Evolutionary conservation across 2,888 invertebrate genomes (phyloP), one percentile per base, ranked within the genome.

Genomic region (Augochlorella aurata): DNA sequence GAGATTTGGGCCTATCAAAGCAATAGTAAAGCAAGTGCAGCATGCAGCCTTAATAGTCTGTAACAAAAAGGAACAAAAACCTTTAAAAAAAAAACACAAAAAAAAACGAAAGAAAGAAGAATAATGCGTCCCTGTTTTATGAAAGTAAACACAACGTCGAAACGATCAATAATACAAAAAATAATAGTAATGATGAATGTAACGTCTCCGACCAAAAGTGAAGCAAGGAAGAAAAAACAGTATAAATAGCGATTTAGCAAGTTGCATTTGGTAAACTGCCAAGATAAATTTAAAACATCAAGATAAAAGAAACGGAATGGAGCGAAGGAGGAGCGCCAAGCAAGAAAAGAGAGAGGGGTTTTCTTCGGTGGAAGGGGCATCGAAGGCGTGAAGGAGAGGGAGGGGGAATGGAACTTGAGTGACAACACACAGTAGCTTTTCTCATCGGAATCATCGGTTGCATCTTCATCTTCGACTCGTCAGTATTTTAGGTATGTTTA

Each of bases 401-500:
- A 18, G 21, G 44, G 47, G 29, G 63, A 61, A 89, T 90, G 88
- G 88, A 89, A 91, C 88, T 90, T 85, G 81, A 80, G 85, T 70
- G 65, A 44, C 44, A 75, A 58, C 74, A 68, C 49, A 24, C 49
- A 79, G 90, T 90, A 91, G 91, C 90, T 91, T 91, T 90, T 88
- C 89, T 91, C 90, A 90, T 88, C 90, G 90, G 89, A 91, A 90
- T 90, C 90, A 89, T 65, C 68, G 68, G 88, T 90, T 87, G 87
- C 89, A 89, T 63, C 73, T 9, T 91, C 90, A 90, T 89, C 90
- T 91, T 91, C 90, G 91, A 91, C 91, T 90, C 88, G 90, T 91
- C 92, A 92, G 92, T 92, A 92, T 92, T 92, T 89, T 92, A 93
- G 92, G 91, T 92, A 90, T 89, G 91, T 93, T 93, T 91, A 89